Evolutionary conservation across 2,888 invertebrate species (phyloP).

Genomic region (Orthosia incerta): DNA sequence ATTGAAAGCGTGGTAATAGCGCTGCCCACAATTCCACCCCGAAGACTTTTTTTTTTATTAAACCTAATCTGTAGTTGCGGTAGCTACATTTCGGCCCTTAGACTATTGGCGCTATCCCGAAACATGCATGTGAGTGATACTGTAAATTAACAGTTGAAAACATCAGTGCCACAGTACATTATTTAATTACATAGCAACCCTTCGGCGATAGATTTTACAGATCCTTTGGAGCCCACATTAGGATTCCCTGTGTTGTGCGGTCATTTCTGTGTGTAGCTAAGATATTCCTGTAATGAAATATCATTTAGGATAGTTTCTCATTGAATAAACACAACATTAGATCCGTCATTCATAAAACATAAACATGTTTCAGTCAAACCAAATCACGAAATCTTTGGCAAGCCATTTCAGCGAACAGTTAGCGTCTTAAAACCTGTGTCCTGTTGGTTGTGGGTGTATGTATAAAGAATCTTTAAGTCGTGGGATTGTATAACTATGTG

Average conservation of each 20-base stretch:
- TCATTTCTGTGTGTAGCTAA: not conserved
- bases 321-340: not conserved
- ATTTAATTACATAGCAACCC: too few species aligned
- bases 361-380: not conserved
- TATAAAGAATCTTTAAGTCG: slow-evolving; percentile 1
- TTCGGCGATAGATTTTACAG: too few species aligned
- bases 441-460: not conserved
- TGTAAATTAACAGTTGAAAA: not conserved
- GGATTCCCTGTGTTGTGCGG: too few species aligned
- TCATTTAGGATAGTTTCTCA: not conserved
- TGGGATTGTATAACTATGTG: slow-evolving; percentile 33
- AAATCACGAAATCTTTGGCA: not conserved
- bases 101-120: not conserved
- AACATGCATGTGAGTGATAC: not conserved
- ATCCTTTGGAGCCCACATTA: too few species aligned
- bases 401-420: not conserved
- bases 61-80: not conserved
- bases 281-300: not conserved
- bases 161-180: too few species aligned
- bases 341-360: slow-evolving; percentile 8
- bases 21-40: too few species aligned
- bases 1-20: too few species aligned
- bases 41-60: too few species aligned
- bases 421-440: not conserved
- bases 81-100: not conserved